Evolutionary conservation across 2,797 vertebrate genomes (phyloP).

Genomic region (Gymnocypris eckloni): DNA sequence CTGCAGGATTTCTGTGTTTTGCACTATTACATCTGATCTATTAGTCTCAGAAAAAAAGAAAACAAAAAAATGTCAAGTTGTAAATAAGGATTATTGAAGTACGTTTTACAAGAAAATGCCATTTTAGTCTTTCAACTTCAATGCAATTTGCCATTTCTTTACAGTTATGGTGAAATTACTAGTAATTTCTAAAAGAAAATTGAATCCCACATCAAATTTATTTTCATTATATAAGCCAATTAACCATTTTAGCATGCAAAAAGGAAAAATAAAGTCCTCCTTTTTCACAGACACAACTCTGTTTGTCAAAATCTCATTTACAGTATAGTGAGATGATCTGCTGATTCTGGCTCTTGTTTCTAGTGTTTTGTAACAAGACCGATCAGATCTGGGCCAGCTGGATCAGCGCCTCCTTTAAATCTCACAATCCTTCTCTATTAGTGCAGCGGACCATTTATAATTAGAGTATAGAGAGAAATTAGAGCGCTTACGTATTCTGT

Average conservation of each 20-base stretch:
- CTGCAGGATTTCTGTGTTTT: neutral
- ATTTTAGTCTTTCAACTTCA: neutral
- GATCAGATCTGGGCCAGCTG: conserved; percentile 5
- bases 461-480: neutral
- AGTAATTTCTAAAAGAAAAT: neutral
- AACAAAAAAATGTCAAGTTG: neutral
- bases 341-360: neutral
- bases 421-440: neutral
- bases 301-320: neutral
- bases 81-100: neutral
- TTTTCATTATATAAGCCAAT: neutral
- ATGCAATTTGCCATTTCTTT: neutral
- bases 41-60: neutral
- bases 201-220: neutral
- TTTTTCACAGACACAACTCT: neutral
- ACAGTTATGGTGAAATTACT: neutral
- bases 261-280: too few relatives aligned
- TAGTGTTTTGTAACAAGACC: conserved; percentile 1
- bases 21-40: neutral
- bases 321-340: neutral
- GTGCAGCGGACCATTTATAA: neutral
- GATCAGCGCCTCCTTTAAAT: conserved; percentile 19
- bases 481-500: neutral
- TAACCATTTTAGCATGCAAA: neutral
- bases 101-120: neutral